Base-by-base conservation (phyloP, 2,888 invertebrate species). In the Luffia ferchaultella region DNA sequence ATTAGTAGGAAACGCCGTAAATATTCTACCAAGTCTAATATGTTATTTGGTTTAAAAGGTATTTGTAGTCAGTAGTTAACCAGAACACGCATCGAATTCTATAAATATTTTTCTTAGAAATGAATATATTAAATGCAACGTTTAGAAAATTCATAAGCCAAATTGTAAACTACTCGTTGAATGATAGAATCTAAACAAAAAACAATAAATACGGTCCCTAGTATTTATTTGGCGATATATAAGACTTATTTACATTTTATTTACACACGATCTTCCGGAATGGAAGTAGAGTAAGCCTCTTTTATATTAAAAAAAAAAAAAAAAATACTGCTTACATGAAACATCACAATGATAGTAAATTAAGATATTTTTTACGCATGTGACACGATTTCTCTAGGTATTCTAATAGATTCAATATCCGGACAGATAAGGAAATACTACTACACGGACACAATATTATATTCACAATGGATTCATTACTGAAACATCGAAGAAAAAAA, bases 211-310 rank as follows among this genome's bases (percentile, higher is more conserved):
- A 30, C 30, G 5, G 12, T 30, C 3, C 12, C 30, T 30, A 30
- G 12, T 30, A 12, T 3, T 30, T 7, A 30, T 30, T 30, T 30
- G 30, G 3, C 12, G 30, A 30, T 30, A 30, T 30, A 30, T 30
- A 30, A 30, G 30, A 51, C 40, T 51, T 51, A 16, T 67, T 67
- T 65, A 68, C 61, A 64, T 51, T 50, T 56, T 70, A 70, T 71
- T 62, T 72, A 73, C 73, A 73, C 62, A 65, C 59, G 63, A 65
- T 65, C 60, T 57, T 62, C 57, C 56, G 59, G 64, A 64, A 63
- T 56, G 62, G 62, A 64, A 56, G 60, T 59, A 62, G 57, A 60
- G 63, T 60, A 67, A 70, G 68, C 69, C 67, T 68, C 68, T 64
- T 63, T 53, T n/a, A n/a, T n/a, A n/a, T n/a, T n/a, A n/a, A n/a